Evolutionary conservation across 1,140 invertebrate species (phyloP), one percentile per base, ranked within the genome.

Genomic region (Manduca sexta): DNA sequence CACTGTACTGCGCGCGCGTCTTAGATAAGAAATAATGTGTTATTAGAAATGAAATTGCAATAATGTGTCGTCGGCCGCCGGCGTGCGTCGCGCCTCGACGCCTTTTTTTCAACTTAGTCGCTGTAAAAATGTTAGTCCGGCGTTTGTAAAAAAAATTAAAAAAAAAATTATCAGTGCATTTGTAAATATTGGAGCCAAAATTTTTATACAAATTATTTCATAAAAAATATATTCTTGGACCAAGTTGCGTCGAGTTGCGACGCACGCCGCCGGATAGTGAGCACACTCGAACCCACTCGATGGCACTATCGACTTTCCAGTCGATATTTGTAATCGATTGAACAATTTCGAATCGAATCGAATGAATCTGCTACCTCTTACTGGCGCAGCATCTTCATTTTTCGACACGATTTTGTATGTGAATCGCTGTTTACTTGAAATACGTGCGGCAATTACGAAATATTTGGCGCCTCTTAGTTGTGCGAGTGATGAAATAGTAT

Each of bases 101-200:
- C 42, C 47, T 41, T 46, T 54, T 52, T 54, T 51, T 37, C 56
- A 65, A 62, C 69, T 70, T 70, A 68, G 68, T 74, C 69, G 57
- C 60, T 77, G 69, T 81, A 73, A 74, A 67, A 44, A 31, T 35
- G 13, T 74, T 71, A 78, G 73, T 79, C 80, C 71, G 74, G 76
- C 66, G 45, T 73, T 78, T 70, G 77, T 75, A 78, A 79, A 56
- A 69, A 74, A 77, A 43, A 31, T 17, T n/a, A 63, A 35, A 14
- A n/a, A 12, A 12, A 7, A 12, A 11, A 12, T n/a, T 72, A 64
- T 68, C 67, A 74, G 60, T 60, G 62, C 45, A 46, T 54, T 74
- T 84, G 78, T 82, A 84, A 82, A 84, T 84, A 84, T 84, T 78
- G 69, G 78, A 78, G 73, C 61, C 80, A 77, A 79, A 82, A 78